phyloP scores from a whole-genome alignment of 2,113 vertebrate species.

The Leucosticte australis region DNA sequence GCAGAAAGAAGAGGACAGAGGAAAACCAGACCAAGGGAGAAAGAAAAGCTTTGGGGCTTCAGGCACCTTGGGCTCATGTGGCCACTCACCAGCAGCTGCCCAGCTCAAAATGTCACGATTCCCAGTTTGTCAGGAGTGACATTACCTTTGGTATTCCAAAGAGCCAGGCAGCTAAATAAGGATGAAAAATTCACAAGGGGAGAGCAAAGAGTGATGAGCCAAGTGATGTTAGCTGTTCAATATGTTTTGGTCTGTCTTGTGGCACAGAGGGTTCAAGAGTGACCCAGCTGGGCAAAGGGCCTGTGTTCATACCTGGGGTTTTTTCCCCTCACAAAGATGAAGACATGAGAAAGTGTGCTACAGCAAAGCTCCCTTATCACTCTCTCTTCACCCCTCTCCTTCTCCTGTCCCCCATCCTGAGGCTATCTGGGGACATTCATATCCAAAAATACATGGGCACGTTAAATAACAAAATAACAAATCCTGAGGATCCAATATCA shows the following conservation, averaged over 20 bases:
- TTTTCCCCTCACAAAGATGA: neutral
- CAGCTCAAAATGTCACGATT: neutral
- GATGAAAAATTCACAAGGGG: neutral
- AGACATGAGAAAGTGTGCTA: neutral
- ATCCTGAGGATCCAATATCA: constrained; percentile 33
- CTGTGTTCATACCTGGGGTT: neutral
- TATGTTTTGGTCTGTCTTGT: neutral
- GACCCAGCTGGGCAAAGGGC: neutral
- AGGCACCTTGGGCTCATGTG: accelerated
- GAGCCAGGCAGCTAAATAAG: constrained; percentile 35
- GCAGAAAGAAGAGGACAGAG: neutral
- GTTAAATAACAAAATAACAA: neutral
- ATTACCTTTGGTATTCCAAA: neutral
- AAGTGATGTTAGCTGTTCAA: neutral
- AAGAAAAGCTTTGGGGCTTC: neutral
- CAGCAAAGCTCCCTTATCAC: neutral
- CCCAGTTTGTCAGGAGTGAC: neutral
- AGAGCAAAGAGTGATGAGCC: neutral
- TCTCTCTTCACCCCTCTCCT: neutral
- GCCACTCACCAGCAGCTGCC: neutral
- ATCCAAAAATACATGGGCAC: constrained; percentile 36
- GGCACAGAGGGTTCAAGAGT: neutral
- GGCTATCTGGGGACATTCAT: constrained; percentile 26
- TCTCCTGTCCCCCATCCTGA: neutral
- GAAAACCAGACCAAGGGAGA: neutral